A percentile compares a stretch with the other conserved stretches of the same genome.
Evolutionary conservation across 2,113 vertebrate species (phyloP).

Genomic region (Sisor rabdophorus): DNA sequence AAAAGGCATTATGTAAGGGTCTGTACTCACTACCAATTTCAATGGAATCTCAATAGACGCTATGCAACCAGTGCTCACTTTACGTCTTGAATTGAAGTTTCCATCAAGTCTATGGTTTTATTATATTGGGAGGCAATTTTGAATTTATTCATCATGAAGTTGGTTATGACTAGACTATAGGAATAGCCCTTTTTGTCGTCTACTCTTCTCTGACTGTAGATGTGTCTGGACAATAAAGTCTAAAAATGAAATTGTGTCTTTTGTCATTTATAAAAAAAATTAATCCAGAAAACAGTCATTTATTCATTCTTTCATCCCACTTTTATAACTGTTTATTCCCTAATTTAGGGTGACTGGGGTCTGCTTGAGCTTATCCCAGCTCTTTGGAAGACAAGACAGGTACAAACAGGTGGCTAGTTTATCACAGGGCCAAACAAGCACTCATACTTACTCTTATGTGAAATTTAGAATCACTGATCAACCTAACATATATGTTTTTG

Average conservation of each 20-base stretch:
- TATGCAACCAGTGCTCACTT: neutral
- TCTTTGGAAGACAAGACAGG: no score
- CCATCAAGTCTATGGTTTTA: constrained; percentile 10
- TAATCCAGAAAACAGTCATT: no score
- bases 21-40: neutral
- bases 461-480: no score
- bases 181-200: constrained; percentile 50
- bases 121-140: constrained; percentile 43
- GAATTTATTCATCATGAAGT: constrained; percentile 45
- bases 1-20: neutral
- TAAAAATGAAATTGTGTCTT: constrained; percentile 40
- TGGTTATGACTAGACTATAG: constrained; percentile 43
- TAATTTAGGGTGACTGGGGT: no score
- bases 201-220: constrained; percentile 65
- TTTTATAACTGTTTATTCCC: no score
- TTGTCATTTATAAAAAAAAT: neutral
- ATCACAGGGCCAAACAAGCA: no score
- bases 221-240: constrained; percentile 68
- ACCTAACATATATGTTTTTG: no score
- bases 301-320: no score
- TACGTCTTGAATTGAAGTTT: constrained; percentile 9
- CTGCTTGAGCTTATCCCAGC: no score
- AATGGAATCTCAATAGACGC: neutral
- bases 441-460: no score
- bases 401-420: no score